Conservation (phyloP, 2,888 invertebrate genomes). For the Lymantria dispar region DNA sequence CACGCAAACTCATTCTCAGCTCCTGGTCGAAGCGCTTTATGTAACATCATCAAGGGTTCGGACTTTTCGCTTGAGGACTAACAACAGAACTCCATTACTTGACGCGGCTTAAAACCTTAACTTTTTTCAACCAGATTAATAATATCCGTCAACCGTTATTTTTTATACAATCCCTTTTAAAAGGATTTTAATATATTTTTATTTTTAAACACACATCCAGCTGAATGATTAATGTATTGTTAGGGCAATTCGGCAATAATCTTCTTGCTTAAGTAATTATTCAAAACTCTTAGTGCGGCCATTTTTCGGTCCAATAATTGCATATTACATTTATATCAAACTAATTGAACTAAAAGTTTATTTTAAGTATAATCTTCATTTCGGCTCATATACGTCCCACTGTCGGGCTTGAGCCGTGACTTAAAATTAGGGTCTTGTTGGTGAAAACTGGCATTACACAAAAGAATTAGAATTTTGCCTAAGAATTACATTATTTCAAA, state of each 20-base stretch:
- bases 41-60: slow-evolving; percentile 53
- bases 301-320: no score
- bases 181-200: slow-evolving; percentile 20
- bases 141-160: slow-evolving; percentile 58
- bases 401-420: no score
- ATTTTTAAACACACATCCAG: slow-evolving; percentile 22
- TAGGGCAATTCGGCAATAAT: no score
- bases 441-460: not conserved
- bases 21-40: slow-evolving; percentile 45
- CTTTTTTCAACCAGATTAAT: slow-evolving; percentile 54
- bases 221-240: no score
- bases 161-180: slow-evolving; percentile 29
- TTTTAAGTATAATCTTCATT: no score
- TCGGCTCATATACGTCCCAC: no score
- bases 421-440: not conserved
- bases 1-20: slow-evolving; percentile 6
- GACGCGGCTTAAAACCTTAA: slow-evolving; percentile 42
- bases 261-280: no score
- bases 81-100: slow-evolving; percentile 76
- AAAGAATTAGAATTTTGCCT: not conserved
- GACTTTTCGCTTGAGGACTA: slow-evolving; percentile 52
- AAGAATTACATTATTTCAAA: slow-evolving; percentile 1
- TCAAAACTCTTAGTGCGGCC: no score
- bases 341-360: not conserved
- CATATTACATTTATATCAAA: no score